Evolutionary conservation across 2,113 vertebrate genomes (phyloP), one percentile per base, ranked within the genome.

Genomic region (Pyrgilauda ruficollis): DNA sequence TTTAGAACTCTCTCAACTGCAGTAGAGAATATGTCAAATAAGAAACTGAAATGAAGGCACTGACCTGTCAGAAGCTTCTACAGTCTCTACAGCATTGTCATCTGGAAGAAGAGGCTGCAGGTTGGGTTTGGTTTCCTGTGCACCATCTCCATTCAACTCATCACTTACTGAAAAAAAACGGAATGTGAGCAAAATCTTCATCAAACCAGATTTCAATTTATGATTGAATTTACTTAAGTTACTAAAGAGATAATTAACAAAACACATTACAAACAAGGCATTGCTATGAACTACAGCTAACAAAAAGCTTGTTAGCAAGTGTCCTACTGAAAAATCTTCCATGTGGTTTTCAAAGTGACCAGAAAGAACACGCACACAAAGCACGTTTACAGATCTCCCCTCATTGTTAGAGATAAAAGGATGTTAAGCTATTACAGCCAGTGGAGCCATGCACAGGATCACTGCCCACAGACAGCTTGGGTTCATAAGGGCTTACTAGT

Each of bases 131-230:
- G 66, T 63, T 96, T 93, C 94, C 87, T 93, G 84, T 67, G 39
- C 16, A 13, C 18, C 68, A 78, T 94, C 84, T 66, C 46, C 44
- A 24, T 82, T 68, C 83, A 69, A 46, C 16, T 26, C 80, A 80
- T 91, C 66, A n/a, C 39, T 95, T 95, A 69, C 90, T 97, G 94
- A 93, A 96, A 93, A 93, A 95, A 95, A 85, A 90, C 3, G 6
- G 55, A 89, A 95, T 10, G 31, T 22, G 26, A 96, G 47, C 59
- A 96, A 73, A 68, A 58, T 24, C 31, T 86, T 89, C 21, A 83
- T 31, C 33, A 81, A 69, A 15, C 30, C 49, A 93, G 13, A 63
- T 66, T 89, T 84, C 52, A 61, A 21, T 62, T 63, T 89, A 83
- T 33, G 52, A 91, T 11, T 8, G 2, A 75, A 81, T n/a, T 82